A percentile compares a stretch with the other conserved stretches of the same genome.
Conservation (phyloP, 2,113 vertebrate species). For the Sarotherodon lohbergeri region DNA sequence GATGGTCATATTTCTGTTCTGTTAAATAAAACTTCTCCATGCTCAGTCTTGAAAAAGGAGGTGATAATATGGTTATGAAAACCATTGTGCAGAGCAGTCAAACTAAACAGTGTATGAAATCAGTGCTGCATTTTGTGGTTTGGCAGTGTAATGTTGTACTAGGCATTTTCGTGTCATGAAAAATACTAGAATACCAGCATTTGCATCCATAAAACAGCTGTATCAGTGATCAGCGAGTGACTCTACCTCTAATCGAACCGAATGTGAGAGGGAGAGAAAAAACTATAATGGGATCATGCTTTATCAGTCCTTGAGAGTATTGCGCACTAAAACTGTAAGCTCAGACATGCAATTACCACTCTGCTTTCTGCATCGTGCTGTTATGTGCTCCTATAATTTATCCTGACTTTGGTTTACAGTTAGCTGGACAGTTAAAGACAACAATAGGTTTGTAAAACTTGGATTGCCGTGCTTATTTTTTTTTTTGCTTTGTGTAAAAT, state of each 20-base stretch:
- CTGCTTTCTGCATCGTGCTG: not conserved
- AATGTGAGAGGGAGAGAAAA: not conserved
- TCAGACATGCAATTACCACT: not conserved
- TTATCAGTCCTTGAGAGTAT: not conserved
- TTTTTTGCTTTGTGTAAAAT: not conserved
- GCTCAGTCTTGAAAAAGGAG: not conserved
- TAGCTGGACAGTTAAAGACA: not conserved
- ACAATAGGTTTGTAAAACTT: not conserved
- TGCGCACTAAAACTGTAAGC: not conserved
- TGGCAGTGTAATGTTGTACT: not conserved
- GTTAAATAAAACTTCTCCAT: not conserved
- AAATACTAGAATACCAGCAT: not conserved
- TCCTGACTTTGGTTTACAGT: not conserved
- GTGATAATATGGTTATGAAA: not conserved
- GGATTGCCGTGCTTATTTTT: not conserved
- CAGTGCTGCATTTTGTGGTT: not conserved
- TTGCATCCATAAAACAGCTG: not conserved
- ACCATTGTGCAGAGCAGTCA: not conserved
- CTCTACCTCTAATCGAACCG: not conserved
- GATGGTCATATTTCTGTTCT: not conserved
- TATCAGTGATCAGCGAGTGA: not conserved
- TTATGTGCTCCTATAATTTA: not conserved
- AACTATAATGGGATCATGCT: not conserved
- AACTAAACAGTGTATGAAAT: not conserved
- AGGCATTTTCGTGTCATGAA: not conserved